Evolutionary conservation across 2,113 vertebrate species (phyloP), one percentile per base, ranked within the genome.

Genomic region (Notiomystis cincta): DNA sequence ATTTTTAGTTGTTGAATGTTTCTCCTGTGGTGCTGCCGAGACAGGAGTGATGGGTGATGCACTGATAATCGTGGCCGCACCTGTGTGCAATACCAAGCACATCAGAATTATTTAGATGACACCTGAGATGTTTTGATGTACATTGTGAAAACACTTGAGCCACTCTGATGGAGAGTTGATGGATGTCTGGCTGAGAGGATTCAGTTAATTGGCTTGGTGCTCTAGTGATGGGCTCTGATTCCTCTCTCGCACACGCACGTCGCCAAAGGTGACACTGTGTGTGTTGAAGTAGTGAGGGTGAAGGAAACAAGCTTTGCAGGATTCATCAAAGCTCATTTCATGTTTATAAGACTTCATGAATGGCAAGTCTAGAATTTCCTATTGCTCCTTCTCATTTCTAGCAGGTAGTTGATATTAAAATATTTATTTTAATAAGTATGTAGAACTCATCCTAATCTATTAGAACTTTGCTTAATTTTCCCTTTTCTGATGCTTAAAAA

Each of bases 231-330:
- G 64, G 44, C 50, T 94, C 65, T 76, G 67, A 27, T 91, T 91
- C 48, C 33, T 75, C 38, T 56, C 14, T 8, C 0, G 0, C 25
- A 9, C 38, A 10, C 1, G 0, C 25, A 3, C 13, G 1, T 53
- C 2, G 0, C 64, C 67, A 61, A 64, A 65, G 38, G 66, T 89
- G 80, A 50, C 15, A 3, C 48, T 57, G 22, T 60, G 25, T 31
- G 30, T 35, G 44, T 31, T 76, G 47, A 69, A 79, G 45, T 53
- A 76, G 45, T 33, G 45, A 66, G 61, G 38, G 40, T 56, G 61
- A 60, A 51, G 47, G 65, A 81, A 87, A 42, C 23, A 28, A 56
- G 21, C 40, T 79, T 82, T 79, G n/a, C 31, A 79, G 61, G 33
- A 44, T 78, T 93, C 60, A 67, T 51, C 37, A 50, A 80, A 76